Evolutionary conservation across 2,797 vertebrate genomes (phyloP).

Genomic region (Psittacula derbiana): DNA sequence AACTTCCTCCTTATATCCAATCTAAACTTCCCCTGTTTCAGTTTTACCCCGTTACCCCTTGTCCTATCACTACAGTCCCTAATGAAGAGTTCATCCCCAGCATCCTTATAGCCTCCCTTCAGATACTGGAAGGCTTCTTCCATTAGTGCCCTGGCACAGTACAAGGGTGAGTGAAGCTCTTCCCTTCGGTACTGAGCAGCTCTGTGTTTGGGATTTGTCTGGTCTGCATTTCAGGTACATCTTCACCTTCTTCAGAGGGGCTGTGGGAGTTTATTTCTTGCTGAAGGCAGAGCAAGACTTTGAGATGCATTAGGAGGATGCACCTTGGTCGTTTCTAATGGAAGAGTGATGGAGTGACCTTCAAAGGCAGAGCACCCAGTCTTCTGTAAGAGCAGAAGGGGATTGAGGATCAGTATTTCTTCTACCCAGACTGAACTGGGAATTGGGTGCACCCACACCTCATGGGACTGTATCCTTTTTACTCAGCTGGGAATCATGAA

Average conservation of each 20-base stretch:
- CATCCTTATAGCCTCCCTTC: no score
- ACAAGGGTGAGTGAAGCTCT: not conserved
- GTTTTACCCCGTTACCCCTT: no score
- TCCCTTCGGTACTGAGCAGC: not conserved
- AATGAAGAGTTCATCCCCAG: no score
- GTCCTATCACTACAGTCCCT: no score
- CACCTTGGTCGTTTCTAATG: not conserved
- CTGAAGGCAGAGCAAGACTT: not conserved
- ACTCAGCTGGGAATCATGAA: not conserved
- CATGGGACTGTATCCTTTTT: accelerated
- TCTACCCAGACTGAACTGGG: not conserved
- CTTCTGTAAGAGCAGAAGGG: not conserved
- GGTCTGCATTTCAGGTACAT: not conserved
- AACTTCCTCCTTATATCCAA: no score
- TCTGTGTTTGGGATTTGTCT: not conserved
- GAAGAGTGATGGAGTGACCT: accelerated
- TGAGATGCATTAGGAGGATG: not conserved
- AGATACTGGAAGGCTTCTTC: not conserved
- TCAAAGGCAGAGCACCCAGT: no score
- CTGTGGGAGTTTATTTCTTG: not conserved
- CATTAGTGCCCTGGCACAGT: not conserved
- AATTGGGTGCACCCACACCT: not conserved
- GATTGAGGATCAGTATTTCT: not conserved
- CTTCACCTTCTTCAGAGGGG: not conserved
- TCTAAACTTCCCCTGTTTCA: no score